Base-by-base conservation (phyloP, 2,113 vertebrate species). In the Crocuta crocuta region DNA sequence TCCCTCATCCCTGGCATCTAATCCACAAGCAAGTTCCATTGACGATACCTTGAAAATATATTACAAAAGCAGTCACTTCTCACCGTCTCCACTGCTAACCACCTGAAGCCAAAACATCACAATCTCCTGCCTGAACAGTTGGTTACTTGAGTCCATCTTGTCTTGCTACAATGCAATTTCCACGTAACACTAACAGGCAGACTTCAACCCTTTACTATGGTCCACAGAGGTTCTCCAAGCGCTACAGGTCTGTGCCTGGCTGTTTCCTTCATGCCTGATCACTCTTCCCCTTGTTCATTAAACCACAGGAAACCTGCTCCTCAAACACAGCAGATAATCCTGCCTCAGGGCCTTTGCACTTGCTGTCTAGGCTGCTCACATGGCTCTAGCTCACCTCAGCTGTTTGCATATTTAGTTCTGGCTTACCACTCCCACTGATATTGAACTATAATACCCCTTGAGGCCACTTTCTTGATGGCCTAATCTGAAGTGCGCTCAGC, bases 331-430 rank as follows among this genome's bases (percentile, higher is more conserved):
- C 4, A 35, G 50, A 24, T 31, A 74, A 17, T 5, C 1, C 4
- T 39, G 11, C 19, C 50, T 58, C 7, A 2, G 26, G 24, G 4
- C n/a, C 4, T 53, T 12, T 23, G 12, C 3, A 58, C 45, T 74
- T 43, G 5, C n/a, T 39, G 0, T 10, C 11, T 21, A 17, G 15
- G 50, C 17, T n/a, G 31, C 15, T 95, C 21, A 9, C 13, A 21
- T 48, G 4, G 31, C 63, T 15, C 6, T 24, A 24, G 13, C 17
- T 10, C 6, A 4, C 23, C 15, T 26, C 9, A 0, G 24, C 17
- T 24, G 50, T 11, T 68, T 63, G 17, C 24, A 28, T 19, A 17
- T 12, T 31, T 10, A 45, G 5, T 10, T 45, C 45, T n/a, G 33
- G n/a, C 39, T 90, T 50, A 26, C 3, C 68, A 65, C 76, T 90